A percentile compares a stretch with the other conserved stretches of the same genome.
Evolutionary conservation across 1,140 invertebrate species (phyloP).

Genomic region (Argopecten irradians): DNA sequence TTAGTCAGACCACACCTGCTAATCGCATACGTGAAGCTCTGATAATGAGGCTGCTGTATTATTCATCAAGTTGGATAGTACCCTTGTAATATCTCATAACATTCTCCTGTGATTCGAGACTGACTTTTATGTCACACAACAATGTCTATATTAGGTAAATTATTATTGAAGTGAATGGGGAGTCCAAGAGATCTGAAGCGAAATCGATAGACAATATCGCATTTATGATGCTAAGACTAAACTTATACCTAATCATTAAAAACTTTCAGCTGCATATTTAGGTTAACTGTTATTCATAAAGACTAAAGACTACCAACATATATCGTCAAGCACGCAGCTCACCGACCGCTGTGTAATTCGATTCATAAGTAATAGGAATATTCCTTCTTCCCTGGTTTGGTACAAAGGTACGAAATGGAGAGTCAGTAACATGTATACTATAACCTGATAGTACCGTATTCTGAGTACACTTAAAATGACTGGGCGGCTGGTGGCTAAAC

Average conservation of each 20-base stretch:
- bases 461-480: no score
- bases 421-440: no score
- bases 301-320: not conserved
- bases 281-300: no score
- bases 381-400: no score
- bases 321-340: not conserved
- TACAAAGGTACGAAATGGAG: not conserved
- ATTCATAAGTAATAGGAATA: not conserved
- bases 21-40: not conserved
- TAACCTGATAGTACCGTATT: no score
- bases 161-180: not conserved
- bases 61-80: not conserved
- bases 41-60: not conserved
- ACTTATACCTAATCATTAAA: no score
- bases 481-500: no score
- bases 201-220: not conserved
- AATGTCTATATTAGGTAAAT: not conserved
- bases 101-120: not conserved
- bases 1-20: not conserved
- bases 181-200: not conserved
- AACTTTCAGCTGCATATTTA: not conserved
- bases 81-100: not conserved
- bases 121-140: not conserved
- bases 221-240: no score
- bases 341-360: not conserved